A percentile compares a stretch with the other conserved stretches of the same genome.
Evolutionary conservation across 2,888 invertebrate genomes (phyloP).

Genomic region (Girardia tigrina): DNA sequence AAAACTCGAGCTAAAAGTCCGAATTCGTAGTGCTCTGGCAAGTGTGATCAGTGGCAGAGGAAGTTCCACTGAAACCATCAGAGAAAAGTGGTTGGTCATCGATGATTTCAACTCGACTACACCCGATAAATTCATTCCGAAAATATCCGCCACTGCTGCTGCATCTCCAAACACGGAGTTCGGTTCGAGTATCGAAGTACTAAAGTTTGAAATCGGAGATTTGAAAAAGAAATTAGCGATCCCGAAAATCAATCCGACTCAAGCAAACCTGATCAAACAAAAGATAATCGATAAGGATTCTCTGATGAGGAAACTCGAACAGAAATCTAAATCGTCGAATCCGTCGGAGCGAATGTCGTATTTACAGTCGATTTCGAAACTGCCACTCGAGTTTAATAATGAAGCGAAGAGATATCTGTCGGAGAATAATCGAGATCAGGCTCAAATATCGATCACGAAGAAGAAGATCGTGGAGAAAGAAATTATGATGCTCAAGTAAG

Average conservation of each 20-base stretch:
- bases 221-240: not conserved
- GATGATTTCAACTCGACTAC: constrained; percentile 47
- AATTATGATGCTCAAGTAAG: constrained; percentile 39
- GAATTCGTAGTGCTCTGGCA: constrained; percentile 64
- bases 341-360: not conserved
- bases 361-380: not conserved
- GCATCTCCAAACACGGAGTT: not conserved
- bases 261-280: not conserved
- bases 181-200: constrained; percentile 44
- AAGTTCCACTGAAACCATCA: constrained; percentile 66
- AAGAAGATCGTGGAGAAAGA: constrained; percentile 48
- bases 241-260: not conserved
- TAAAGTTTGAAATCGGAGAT: constrained; percentile 42
- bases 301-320: not conserved
- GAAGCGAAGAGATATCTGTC: constrained; percentile 38
- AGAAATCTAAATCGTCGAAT: not conserved
- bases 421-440: constrained; percentile 46
- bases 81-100: constrained; percentile 80
- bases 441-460: constrained; percentile 44
- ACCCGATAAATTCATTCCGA: not conserved
- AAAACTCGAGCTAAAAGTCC: constrained; percentile 71
- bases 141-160: not conserved
- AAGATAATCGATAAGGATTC: not conserved
- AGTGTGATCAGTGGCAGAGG: not conserved
- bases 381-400: not conserved